phyloP scores from a whole-genome alignment of 2,888 invertebrate species.

The Cacoxenus indagator region DNA sequence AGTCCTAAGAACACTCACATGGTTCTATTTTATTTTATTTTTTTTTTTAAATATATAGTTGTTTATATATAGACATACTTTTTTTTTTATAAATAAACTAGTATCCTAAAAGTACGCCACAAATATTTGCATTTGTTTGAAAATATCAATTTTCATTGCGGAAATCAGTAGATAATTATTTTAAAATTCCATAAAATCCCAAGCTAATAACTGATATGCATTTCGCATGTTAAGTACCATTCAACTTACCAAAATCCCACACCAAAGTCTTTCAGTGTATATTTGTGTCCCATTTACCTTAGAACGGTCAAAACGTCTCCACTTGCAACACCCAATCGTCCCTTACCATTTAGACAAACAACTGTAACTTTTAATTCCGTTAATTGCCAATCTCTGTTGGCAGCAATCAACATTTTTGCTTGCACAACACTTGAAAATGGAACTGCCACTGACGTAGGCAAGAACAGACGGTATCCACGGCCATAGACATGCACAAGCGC shows the following conservation, averaged over 20 bases:
- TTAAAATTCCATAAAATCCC: too few relatives aligned
- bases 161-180: too few relatives aligned
- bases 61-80: too few relatives aligned
- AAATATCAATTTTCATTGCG: too few relatives aligned
- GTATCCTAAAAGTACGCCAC: too few relatives aligned
- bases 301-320: not conserved
- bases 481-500: conserved; percentile 11
- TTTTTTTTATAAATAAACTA: too few relatives aligned
- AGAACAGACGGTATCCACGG: conserved; percentile 38
- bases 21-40: too few relatives aligned
- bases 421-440: conserved; percentile 65
- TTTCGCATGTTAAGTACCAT: not conserved
- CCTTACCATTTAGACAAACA: conserved; percentile 33
- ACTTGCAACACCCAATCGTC: not conserved
- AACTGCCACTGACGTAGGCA: conserved; percentile 39
- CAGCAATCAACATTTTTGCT: conserved; percentile 66
- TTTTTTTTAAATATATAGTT: too few relatives aligned
- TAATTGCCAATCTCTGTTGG: conserved; percentile 70
- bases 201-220: too few relatives aligned
- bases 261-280: not conserved
- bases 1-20: too few relatives aligned
- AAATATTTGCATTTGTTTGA: too few relatives aligned
- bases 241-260: not conserved
- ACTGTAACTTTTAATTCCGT: conserved; percentile 69
- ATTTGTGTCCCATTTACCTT: not conserved